Base-by-base conservation (phyloP, 2,113 vertebrate genomes). In the Sakesphorus luctuosus region DNA sequence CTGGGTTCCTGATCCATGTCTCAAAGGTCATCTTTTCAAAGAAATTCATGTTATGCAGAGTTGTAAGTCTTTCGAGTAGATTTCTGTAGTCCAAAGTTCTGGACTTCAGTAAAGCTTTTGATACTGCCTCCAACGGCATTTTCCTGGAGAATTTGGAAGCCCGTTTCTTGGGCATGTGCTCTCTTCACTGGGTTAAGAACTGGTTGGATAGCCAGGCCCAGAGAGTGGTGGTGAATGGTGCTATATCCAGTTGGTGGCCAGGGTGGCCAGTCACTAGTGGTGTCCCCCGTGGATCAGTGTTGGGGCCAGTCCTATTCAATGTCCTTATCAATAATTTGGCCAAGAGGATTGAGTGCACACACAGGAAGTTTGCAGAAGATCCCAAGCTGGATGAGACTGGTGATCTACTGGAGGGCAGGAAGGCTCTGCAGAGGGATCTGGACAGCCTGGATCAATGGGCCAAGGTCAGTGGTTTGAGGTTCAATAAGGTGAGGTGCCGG, bases 241-340 rank as follows among this genome's bases (percentile, higher is more conserved):
- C 47, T 69, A 65, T 28, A 52, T 44, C 9, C 72, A 59, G 31
- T 0, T 2, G 63, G 26, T 1, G 0, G 18, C 11, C 0, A 1
- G 33, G 63, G 26, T 1, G 0, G 18, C 11, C 0, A 1, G 33
- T 68, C 38, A n/a, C 21, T 38, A 28, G 14, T n/a, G 18, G 14
- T 15, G 73, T 38, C 28, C 23, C 33, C 26, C 33, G 69, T 38
- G 36, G 36, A 15, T 59, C 38, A 29, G 28, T 28, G 6, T 49
- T 53, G 53, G 36, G 21, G 18, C 55, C 29, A 16, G 14, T 33
- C 53, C 36, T 46, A 8, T 53, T 46, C 28, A 13, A 61, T 53
- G 2, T 38, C 21, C 38, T 53, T 28, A 36, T 3, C 21, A 18
- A 26, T 46, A 13, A 18, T 33, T 33, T 52, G 21, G 6, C 61